A percentile compares a stretch with the other conserved stretches of the same genome.
These are phyloP conservation scores for Laspeyria flexula DNA, from an alignment of 2,888 invertebrate genomes.

Conservation along the genomic window DNA sequence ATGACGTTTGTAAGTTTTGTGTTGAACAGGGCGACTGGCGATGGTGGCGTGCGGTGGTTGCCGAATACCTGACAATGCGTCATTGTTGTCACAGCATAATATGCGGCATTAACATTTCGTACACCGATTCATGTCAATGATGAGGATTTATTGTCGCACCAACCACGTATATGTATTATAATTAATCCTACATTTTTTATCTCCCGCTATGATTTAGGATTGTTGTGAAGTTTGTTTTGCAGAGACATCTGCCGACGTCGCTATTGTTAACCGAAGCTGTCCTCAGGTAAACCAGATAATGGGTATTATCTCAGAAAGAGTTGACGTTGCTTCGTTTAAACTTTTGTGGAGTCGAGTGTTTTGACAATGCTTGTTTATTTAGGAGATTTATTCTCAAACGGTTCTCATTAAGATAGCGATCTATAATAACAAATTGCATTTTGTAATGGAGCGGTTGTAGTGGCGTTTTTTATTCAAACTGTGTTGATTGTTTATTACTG, in stretches of 20 bases:
- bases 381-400: conserved; percentile 59
- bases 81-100: conserved; percentile 81
- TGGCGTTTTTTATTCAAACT: conserved; percentile 24
- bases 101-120: conserved; percentile 82
- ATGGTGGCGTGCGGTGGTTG: conserved; percentile 60
- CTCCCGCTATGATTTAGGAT: conserved; percentile 70
- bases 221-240: conserved; percentile 82
- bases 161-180: conserved; percentile 66
- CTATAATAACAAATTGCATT: conserved; percentile 48
- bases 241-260: conserved; percentile 78
- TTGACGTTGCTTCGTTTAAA: conserved; percentile 78
- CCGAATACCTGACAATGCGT: conserved; percentile 77
- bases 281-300: conserved; percentile 82
- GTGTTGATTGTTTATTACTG: conserved; percentile 32
- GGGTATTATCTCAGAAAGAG: conserved; percentile 78
- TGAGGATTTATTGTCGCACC: conserved; percentile 81
- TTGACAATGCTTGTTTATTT: conserved; percentile 78
- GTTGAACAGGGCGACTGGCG: too few relatives aligned
- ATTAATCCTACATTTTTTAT: conserved; percentile 72
- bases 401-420: conserved; percentile 65
- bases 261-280: conserved; percentile 71
- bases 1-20: conserved; percentile 68
- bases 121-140: conserved; percentile 81
- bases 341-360: conserved; percentile 77
- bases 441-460: conserved; percentile 16